Evolutionary conservation across 2,888 invertebrate genomes (phyloP).

Genomic region (Buathra laborator): DNA sequence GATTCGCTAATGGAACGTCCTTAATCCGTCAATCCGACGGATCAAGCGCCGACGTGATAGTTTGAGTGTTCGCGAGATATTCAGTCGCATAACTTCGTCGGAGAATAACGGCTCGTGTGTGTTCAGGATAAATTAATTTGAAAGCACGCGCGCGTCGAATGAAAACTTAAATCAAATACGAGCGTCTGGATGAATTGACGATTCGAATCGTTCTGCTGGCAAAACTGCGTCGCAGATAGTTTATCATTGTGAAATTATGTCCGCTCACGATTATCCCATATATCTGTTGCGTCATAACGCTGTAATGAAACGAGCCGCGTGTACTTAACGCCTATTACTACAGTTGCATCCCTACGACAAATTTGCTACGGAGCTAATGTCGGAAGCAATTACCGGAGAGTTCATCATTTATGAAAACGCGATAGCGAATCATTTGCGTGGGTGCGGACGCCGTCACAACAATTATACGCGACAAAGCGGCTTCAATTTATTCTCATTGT

Average conservation of each 20-base stretch:
- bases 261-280: background rate
- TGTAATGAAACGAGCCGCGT: background rate
- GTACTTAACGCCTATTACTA: background rate
- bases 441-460: background rate
- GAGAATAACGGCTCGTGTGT: background rate
- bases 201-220: background rate
- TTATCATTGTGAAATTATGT: slow-evolving; percentile 1
- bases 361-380: background rate
- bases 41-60: slow-evolving; percentile 25
- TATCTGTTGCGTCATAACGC: background rate
- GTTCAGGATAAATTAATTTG: slow-evolving; percentile 27
- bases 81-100: background rate
- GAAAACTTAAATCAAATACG: slow-evolving; percentile 34
- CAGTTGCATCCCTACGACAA: background rate
- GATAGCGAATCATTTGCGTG: background rate
- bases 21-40: background rate
- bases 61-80: slow-evolving; percentile 15
- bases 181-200: background rate
- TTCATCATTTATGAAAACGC: background rate
- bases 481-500: background rate
- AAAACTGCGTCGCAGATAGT: background rate
- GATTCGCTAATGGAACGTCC: background rate
- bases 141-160: background rate
- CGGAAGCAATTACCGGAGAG: background rate
- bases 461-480: background rate